Percentiles rank a stretch among this genome's conserved stretches.
Conservation (phyloP, 92 coral and sea anemone species). For the Desmophyllum pertusum region DNA sequence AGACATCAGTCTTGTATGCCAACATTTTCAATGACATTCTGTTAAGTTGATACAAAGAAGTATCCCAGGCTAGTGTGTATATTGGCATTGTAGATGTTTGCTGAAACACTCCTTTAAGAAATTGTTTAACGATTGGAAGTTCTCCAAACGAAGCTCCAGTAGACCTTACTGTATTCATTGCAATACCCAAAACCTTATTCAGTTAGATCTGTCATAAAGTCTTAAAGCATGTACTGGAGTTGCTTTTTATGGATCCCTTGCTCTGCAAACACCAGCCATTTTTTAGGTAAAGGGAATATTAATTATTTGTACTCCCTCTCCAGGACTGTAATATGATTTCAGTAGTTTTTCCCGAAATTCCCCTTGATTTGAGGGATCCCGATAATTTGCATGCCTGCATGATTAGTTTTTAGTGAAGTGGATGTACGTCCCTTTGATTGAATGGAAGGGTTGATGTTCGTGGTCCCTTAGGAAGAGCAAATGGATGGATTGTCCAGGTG, state of each 20-base stretch:
- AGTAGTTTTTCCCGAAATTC: slow-evolving; percentile 58
- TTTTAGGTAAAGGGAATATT: background rate
- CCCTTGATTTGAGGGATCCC: slow-evolving; percentile 48
- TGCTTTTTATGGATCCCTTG: background rate
- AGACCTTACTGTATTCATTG: background rate
- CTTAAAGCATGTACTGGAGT: background rate
- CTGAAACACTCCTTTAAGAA: slow-evolving; percentile 38
- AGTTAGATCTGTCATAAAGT: background rate
- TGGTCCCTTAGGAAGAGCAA: slow-evolving; percentile 28
- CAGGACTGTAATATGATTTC: slow-evolving; percentile 33
- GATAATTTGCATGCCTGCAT: slow-evolving; percentile 69
- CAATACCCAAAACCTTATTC: background rate
- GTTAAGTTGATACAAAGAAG: background rate
- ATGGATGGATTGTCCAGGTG: too few relatives aligned
- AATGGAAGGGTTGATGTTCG: slow-evolving; percentile 43
- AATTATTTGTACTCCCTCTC: background rate
- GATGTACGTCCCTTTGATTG: slow-evolving; percentile 37
- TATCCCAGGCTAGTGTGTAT: background rate
- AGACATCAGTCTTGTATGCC: slow-evolving; percentile 12
- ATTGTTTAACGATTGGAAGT: slow-evolving; percentile 33
- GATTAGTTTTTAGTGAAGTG: slow-evolving; percentile 39
- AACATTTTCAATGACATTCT: background rate
- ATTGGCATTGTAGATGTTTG: slow-evolving; percentile 32
- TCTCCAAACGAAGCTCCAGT: slow-evolving; percentile 33
- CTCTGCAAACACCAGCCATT: background rate